A percentile compares a stretch with the other conserved stretches of the same genome.
These are phyloP conservation scores for Seriola quinqueradiata DNA, from an alignment of 2,113 vertebrate genomes.

Conservation along the genomic window DNA sequence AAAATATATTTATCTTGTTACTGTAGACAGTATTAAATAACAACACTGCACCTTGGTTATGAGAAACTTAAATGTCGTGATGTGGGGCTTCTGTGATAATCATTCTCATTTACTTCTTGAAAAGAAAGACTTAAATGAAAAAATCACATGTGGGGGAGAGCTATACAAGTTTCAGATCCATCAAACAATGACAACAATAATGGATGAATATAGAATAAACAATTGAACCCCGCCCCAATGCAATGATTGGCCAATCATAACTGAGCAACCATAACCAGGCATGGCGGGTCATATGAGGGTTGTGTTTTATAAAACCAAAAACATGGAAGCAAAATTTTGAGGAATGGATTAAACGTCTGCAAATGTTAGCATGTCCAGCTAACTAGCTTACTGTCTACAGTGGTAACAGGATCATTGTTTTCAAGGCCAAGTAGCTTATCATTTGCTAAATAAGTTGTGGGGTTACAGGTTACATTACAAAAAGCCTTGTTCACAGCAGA, in stretches of 20 bases:
- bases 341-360: not conserved
- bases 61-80: conserved; percentile 15
- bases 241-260: not conserved
- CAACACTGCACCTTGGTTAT: conserved; percentile 5
- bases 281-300: not conserved
- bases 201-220: not conserved
- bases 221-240: not conserved
- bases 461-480: not conserved
- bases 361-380: not conserved
- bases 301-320: not conserved
- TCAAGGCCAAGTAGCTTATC: not conserved
- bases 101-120: not conserved
- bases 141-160: not conserved
- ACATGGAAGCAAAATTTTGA: not conserved
- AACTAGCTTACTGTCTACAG: not conserved
- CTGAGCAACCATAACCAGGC: not conserved
- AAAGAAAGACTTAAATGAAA: too few relatives aligned
- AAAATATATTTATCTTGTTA: conserved; percentile 22
- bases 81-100: not conserved
- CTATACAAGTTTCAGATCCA: not conserved
- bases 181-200: too few relatives aligned
- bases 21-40: conserved; percentile 20
- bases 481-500: not conserved
- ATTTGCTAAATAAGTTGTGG: not conserved
- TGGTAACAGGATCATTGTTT: not conserved